These are phyloP conservation scores for Campylorhamphus procurvoides DNA, from an alignment of 2,113 vertebrate genomes.

Conservation along the genomic window DNA sequence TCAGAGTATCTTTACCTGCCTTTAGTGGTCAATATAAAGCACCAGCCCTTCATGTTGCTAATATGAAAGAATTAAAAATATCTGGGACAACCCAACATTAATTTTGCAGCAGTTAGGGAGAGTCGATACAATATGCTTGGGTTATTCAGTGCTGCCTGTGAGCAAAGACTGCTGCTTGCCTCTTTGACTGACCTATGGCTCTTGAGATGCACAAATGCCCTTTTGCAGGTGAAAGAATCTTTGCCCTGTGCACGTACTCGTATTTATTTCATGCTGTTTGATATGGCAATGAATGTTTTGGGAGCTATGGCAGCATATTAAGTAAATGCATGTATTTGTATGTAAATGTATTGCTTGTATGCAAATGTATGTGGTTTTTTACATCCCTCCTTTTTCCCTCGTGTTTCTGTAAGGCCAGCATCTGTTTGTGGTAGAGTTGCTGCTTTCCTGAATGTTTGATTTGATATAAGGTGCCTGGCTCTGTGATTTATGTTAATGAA, in stretches of 20 bases:
- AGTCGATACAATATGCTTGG: not conserved
- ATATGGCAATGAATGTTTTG: not conserved
- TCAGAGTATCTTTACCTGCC: not conserved
- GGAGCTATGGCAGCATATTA: not conserved
- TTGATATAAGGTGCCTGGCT: not conserved
- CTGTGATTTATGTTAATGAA: not conserved
- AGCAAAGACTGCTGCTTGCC: not conserved
- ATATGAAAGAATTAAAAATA: not conserved
- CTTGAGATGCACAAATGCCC: not conserved
- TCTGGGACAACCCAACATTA: not conserved
- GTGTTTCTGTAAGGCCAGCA: not conserved
- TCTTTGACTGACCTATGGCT: not conserved
- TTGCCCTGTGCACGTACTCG: not conserved
- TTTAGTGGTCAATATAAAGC: not conserved
- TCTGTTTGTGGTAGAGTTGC: not conserved
- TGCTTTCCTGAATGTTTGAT: not conserved
- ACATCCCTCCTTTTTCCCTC: rapidly evolving
- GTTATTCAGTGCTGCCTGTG: not conserved
- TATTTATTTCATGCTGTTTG: not conserved
- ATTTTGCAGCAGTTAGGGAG: not conserved
- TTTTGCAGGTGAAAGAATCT: not conserved
- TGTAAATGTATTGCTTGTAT: not conserved
- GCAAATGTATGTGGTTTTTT: not conserved
- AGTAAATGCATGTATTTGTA: not conserved
- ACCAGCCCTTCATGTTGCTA: not conserved